phyloP scores from a whole-genome alignment of 2,113 vertebrate species.

The Nansenia antarctica region DNA sequence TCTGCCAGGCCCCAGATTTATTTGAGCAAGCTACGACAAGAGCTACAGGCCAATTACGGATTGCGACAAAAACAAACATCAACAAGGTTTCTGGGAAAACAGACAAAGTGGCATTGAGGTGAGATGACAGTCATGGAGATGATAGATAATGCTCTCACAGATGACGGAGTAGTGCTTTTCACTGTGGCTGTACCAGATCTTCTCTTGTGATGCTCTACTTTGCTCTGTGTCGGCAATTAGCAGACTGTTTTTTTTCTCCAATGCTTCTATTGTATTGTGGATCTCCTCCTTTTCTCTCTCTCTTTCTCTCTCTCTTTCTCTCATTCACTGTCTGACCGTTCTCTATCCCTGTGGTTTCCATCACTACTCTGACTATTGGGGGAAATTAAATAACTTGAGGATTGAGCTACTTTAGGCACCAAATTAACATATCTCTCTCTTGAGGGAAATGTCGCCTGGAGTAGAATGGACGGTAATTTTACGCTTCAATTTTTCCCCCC shows the following conservation, averaged over 20 bases:
- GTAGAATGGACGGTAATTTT: constrained; percentile 74
- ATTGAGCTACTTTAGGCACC: constrained; percentile 72
- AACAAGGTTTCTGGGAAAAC: constrained; percentile 71
- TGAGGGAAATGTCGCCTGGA: constrained; percentile 68
- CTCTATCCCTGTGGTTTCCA: constrained; percentile 40
- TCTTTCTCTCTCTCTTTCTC: not conserved
- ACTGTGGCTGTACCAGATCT: not conserved
- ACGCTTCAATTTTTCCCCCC: constrained; percentile 70
- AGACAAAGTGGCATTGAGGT: constrained; percentile 58
- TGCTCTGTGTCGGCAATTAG: too few species aligned
- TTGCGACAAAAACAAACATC: constrained; percentile 67
- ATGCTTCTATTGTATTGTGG: too few species aligned
- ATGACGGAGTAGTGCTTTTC: not conserved
- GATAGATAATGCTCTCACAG: constrained; percentile 63
- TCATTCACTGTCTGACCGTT: not conserved
- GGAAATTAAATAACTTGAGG: constrained; percentile 77
- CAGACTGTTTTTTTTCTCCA: not conserved
- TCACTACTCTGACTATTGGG: constrained; percentile 65
- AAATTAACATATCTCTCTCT: constrained; percentile 78
- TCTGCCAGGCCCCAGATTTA: constrained; percentile 79
- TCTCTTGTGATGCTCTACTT: too few species aligned
- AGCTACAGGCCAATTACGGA: constrained; percentile 75
- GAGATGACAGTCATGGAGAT: constrained; percentile 76
- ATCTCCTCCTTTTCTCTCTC: not conserved
- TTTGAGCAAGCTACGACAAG: constrained; percentile 51